Conservation (phyloP, 2,888 invertebrate species). For the Melolontha melolontha region DNA sequence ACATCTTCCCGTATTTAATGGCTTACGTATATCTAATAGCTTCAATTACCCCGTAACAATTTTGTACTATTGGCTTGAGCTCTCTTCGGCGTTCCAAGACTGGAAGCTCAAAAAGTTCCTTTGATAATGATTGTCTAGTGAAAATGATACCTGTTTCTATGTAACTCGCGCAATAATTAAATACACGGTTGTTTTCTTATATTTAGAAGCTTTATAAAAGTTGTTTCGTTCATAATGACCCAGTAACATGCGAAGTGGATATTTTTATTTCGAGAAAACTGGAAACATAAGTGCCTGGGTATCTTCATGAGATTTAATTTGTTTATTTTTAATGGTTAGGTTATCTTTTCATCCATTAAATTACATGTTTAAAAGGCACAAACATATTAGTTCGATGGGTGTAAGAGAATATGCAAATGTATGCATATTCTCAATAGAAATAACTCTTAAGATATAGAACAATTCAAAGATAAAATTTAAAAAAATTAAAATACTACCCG, state of each 20-base stretch:
- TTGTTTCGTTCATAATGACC: conserved; percentile 12
- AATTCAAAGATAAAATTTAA: too few species aligned
- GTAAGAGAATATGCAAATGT: too few species aligned
- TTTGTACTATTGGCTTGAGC: conserved; percentile 15
- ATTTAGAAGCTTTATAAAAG: too few species aligned
- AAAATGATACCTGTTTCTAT: conserved; percentile 35
- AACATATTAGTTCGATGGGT: not conserved
- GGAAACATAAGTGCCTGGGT: conserved; percentile 17
- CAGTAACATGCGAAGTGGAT: conserved; percentile 32
- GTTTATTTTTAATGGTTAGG: conserved; percentile 24
- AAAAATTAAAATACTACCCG: too few species aligned
- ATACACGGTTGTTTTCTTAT: conserved; percentile 18
- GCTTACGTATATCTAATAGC: conserved; percentile 29
- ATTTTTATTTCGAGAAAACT: conserved; percentile 21
- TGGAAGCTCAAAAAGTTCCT: conserved; percentile 36
- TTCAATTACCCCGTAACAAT: conserved; percentile 18
- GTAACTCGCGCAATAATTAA: conserved; percentile 31
- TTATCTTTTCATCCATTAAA: conserved; percentile 19
- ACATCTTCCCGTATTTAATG: conserved; percentile 18
- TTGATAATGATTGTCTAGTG: conserved; percentile 33
- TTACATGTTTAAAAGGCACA: conserved; percentile 21
- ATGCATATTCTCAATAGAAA: too few species aligned
- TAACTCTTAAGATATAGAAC: too few species aligned
- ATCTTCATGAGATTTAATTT: conserved; percentile 27
- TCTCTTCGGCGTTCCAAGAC: conserved; percentile 22